Evolutionary conservation across 2,113 vertebrate genomes (phyloP), one percentile per base, ranked within the genome.

Genomic region (Origma solitaria): DNA sequence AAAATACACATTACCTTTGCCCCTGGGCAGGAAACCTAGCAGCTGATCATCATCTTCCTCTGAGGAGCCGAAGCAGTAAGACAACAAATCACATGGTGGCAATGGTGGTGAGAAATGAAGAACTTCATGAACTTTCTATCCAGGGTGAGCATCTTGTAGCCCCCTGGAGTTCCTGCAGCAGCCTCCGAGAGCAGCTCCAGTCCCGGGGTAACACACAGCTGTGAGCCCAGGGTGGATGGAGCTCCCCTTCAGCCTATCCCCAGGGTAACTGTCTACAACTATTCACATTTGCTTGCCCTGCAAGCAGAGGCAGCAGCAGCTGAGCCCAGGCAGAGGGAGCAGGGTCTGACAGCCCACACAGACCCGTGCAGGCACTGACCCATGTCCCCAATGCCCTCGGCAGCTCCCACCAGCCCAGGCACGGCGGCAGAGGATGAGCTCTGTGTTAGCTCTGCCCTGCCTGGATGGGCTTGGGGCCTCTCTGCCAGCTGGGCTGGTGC

Each of bases 401-500:
- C 61, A 94, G 79, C 68, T 40, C 93, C 88, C 49, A 30, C 2
- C 37, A 37, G 82, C 85, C 68, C 94, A 76, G 80, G 92, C 83
- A 95, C 6, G 3, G 69, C 24, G 15, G 90, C 62, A 86, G 54
- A 88, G 88, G 90, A 86, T 11, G 6, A 88, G 90, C 89, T 94
- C 80, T 33, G 79, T 22, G 72, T 62, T 54, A 94, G 91, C 69
- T 94, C 92, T 96, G 81, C 64, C 91, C 25, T 65, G 22, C 90
- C 86, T 70, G 53, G 45, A 96, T 92, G 76, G 84, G 70, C 28
- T n/a, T 4, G n/a, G 93, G 58, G 86, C 54, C 62, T 44, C 66
- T 18, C 25, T 44, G 81, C 96, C 96, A 97, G 91, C 89, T 98
- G 96, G 94, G 92, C 60, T 71, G 9, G 37, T 75, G 93, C 97